Base-by-base conservation (phyloP, 1,140 invertebrate genomes). In the Penaeus chinensis region DNA sequence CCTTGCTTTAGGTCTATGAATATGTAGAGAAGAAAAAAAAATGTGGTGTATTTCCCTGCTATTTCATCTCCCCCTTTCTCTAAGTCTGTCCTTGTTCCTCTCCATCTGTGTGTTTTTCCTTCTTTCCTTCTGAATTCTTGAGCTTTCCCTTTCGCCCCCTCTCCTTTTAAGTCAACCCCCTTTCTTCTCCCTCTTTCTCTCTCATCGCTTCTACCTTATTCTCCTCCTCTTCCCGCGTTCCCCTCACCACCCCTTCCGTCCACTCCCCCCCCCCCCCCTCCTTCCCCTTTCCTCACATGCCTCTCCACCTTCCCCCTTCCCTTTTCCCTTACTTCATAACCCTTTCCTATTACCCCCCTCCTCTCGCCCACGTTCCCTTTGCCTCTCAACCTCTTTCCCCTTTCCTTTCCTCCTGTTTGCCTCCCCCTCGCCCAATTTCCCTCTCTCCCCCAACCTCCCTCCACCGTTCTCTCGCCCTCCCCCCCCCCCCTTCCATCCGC, bases 361-460 rank as follows among this genome's bases (percentile, higher is more conserved):
- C 47, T 54, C 13, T 54, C 47, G n/a, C 24, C 32, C 18, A 22
- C 60, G 20, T 42, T n/a, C 37, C 76, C 24, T 42, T 10, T n/a
- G 27, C n/a, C 42, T n/a, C 24, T 47, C 27, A 1, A 27, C 54
- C 3, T 47, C 77, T 79, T 37, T 63, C 11, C 18, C n/a, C 32
- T 24, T 81, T 18, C 65, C 78, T 61, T 63, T 32, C 37, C n/a
- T 61, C n/a, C 37, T 27, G 20, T 19, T 19, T 24, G 63, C 37
- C 22, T 37, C 69, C 81, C 37, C 42, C 74, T 47, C 69, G 69
- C 81, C 82, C n/a, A n/a, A n/a, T 69, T 71, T 42, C 82, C 20
- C 5, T n/a, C 47, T 7, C 37, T 42, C 18, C 63, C 65, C 62
- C 2, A 37, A 37, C 37, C 37, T 42, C 80, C 65, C 24, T 81